Base-by-base conservation (phyloP, 2,113 vertebrate genomes). In the Trinectes maculatus region DNA sequence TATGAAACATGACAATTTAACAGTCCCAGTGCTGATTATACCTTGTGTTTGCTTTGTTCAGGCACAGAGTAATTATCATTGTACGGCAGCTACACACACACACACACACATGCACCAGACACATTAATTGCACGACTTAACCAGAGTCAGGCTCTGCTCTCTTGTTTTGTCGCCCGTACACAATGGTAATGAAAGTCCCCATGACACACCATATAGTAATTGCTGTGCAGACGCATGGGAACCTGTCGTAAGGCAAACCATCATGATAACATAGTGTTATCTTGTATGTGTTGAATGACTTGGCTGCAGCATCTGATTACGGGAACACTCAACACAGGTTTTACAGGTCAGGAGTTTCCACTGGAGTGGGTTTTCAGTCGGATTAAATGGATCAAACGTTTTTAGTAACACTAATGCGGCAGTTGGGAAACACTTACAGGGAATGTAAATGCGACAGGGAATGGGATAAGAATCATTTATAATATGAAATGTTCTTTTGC, bases 91-190 rank as follows among this genome's bases (percentile, higher is more conserved):
- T 66, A 80, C 74, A 71, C 53, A 66, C 71, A 74, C 63, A 72
- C 43, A 64, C 15, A 26, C 61, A 56, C 49, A 52, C 74, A 70
- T 47, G 51, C 55, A 28, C 15, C 31, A 46, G 82, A 76, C 80
- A 79, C 43, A 60, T 74, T 88, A 87, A 91, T 87, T 83, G 75
- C 72, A 75, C 64, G 13, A 28, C 49, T 82, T 43, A 54, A 74
- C 31, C 48, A 26, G 70, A 81, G 48, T 49, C 53, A 52, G 68
- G 31, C 74, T 62, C 26, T 21, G 70, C 61, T 82, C 74, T 67
- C 69, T 53, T 39, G 16, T 10, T 34, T 9, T 60, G 77, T 68
- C 63, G 70, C 40, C 72, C 37, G 8, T 36, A 57, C 60, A 64
- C 62, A 57, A 29, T 39, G 70, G 58, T 87, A 86, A 86, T 74